Base-by-base conservation (phyloP, 2,797 vertebrate genomes). In the Serranus cabrilla region DNA sequence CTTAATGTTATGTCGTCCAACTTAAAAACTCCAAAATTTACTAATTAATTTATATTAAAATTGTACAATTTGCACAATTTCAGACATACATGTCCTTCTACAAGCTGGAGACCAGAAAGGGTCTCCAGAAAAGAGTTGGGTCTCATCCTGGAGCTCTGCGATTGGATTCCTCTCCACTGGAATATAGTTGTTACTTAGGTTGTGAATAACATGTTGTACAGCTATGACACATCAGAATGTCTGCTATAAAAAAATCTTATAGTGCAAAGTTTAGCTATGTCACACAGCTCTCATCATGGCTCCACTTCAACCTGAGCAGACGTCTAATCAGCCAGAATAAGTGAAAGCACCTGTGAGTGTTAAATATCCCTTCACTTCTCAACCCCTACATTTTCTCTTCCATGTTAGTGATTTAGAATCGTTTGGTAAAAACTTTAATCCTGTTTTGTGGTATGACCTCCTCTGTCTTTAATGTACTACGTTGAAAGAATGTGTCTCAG, bases 241-340 rank as follows among this genome's bases (percentile, higher is more conserved):
- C 46, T 43, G 17, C 18, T n/a, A 12, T 45, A 2, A 54, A 20
- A 47, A 59, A 37, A 31, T 45, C 17, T 31, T 7, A 34, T 40
- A 21, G 18, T 23, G 21, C 5, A 7, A 14, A 52, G 47, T 51
- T 40, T 9, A 2, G n/a, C 23, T 65, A 23, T 12, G 20, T 76
- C 25, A 40, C 12, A 40, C 21, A 27, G 16, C 34, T 73, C 16
- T 63, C 40, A 54, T 46, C 58, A 23, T 5, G 51, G 66, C 50
- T 62, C 39, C 56, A 58, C 21, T 67, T 72, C 57, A 69, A 46
- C 27, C 50, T 49, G 60, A 52, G 23, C 16, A 60, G 43, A 60
- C 7, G 54, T 47, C 43, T 34, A 34, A 68, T 81, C 50, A 66
- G 40, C 23, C 31, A 64, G 43, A 64, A 68, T 37, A 71, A 54